These are phyloP conservation scores for Crotophaga sulcirostris DNA, from an alignment of 2,113 vertebrate genomes.

Conservation along the genomic window DNA sequence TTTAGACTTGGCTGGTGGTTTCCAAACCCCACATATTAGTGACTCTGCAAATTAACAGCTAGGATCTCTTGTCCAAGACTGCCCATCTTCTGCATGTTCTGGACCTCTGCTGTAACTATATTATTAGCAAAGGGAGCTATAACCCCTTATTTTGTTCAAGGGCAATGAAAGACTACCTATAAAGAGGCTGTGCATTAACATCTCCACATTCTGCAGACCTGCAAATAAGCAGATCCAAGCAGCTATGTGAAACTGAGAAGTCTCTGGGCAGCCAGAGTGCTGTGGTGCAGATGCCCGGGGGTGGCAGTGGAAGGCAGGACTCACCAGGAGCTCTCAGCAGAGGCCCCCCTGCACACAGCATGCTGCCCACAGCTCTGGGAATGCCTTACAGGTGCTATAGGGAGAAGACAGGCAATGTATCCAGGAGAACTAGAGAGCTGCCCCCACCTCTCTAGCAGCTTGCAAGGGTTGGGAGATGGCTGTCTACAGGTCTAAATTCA, in stretches of 20 bases:
- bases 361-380: not conserved
- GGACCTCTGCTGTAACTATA: not conserved
- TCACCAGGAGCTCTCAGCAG: not conserved
- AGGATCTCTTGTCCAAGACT: not conserved
- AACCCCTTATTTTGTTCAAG: not conserved
- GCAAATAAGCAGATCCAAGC: not conserved
- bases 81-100: not conserved
- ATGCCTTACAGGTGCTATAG: rapidly evolving
- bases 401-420: not conserved
- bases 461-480: rapidly evolving
- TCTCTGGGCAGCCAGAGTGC: not conserved
- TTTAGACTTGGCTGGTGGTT: not conserved
- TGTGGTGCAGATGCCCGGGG: not conserved
- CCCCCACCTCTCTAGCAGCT: not conserved
- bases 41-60: not conserved
- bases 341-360: not conserved
- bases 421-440: rapidly evolving
- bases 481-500: not conserved
- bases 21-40: not conserved
- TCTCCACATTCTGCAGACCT: not conserved
- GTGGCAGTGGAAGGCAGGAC: not conserved
- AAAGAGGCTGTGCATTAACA: not conserved
- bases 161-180: not conserved
- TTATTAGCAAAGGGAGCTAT: not conserved
- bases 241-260: not conserved